phyloP scores from a whole-genome alignment of 1,140 invertebrate species.

The Leptopilina boulardi region DNA sequence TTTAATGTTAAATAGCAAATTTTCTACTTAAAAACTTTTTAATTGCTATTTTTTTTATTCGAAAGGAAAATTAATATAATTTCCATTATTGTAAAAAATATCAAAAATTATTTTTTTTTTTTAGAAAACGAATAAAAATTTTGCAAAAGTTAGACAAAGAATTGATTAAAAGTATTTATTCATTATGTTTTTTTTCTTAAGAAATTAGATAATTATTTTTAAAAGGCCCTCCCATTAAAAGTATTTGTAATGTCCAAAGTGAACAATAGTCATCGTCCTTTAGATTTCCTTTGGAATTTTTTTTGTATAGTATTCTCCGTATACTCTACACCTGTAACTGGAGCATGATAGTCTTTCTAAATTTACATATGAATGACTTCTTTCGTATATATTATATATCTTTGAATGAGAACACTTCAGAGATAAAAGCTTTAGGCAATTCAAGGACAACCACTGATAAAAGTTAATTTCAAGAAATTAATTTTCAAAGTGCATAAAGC shows the following conservation, averaged over 20 bases:
- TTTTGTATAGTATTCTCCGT: background rate
- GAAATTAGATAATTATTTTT: background rate
- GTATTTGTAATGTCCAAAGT: background rate
- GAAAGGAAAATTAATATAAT: too few species aligned
- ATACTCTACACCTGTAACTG: slow-evolving; percentile 2
- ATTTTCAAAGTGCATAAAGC: background rate
- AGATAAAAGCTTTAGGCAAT: slow-evolving; percentile 9
- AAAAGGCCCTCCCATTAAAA: background rate
- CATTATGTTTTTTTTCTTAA: background rate
- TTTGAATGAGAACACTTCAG: slow-evolving; percentile 18
- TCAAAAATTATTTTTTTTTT: too few species aligned
- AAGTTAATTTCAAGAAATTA: slow-evolving; percentile 1
- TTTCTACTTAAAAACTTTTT: too few species aligned
- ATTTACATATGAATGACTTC: slow-evolving; percentile 22
- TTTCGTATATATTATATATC: background rate
- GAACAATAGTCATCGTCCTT: slow-evolving; percentile 23
- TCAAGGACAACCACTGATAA: slow-evolving; percentile 28
- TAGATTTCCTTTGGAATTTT: background rate
- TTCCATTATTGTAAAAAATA: too few species aligned
- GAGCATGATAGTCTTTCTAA: background rate
- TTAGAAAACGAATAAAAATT: too few species aligned
- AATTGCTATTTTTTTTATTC: too few species aligned
- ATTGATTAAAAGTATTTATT: too few species aligned
- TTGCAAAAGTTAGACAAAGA: too few species aligned
- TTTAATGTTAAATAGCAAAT: background rate